phyloP scores from a whole-genome alignment of 2,113 vertebrate species.

The Ceyx cyanopectus region DNA sequence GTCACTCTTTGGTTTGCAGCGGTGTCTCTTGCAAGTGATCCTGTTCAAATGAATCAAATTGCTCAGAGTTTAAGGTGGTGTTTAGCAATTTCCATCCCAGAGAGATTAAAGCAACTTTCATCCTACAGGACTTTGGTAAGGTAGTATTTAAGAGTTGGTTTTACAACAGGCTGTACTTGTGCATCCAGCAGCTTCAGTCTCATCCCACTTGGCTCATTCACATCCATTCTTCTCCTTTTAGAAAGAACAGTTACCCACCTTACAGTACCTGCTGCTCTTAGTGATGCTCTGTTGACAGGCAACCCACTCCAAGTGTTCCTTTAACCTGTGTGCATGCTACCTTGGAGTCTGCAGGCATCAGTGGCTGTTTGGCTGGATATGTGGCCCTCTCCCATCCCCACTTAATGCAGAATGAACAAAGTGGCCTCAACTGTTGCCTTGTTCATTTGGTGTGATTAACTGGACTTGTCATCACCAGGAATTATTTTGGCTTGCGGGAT shows the following conservation, averaged over 20 bases:
- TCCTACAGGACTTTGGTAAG: background rate
- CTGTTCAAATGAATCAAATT: background rate
- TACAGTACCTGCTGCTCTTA: background rate
- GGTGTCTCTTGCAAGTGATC: background rate
- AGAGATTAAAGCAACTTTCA: background rate
- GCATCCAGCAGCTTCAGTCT: constrained; percentile 36
- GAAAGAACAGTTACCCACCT: constrained; percentile 23
- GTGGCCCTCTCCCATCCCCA: background rate
- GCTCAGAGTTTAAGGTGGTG: background rate
- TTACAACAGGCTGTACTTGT: constrained; percentile 27
- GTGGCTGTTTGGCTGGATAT: background rate
- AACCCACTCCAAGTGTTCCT: background rate
- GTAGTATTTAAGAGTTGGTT: background rate
- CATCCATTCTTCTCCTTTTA: constrained; percentile 1
- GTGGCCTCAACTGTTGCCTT: background rate
- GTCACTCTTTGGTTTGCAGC: background rate
- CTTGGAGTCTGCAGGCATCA: background rate
- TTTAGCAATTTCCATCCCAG: background rate
- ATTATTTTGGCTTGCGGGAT: background rate
- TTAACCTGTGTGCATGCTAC: background rate
- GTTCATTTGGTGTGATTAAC: background rate
- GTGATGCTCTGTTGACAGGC: background rate
- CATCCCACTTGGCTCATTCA: constrained; percentile 52
- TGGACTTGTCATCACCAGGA: background rate
- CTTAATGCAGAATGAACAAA: background rate